Evolutionary conservation across 2,797 vertebrate species (phyloP), one percentile per base, ranked within the genome.

Genomic region (Brachymystax lenok): DNA sequence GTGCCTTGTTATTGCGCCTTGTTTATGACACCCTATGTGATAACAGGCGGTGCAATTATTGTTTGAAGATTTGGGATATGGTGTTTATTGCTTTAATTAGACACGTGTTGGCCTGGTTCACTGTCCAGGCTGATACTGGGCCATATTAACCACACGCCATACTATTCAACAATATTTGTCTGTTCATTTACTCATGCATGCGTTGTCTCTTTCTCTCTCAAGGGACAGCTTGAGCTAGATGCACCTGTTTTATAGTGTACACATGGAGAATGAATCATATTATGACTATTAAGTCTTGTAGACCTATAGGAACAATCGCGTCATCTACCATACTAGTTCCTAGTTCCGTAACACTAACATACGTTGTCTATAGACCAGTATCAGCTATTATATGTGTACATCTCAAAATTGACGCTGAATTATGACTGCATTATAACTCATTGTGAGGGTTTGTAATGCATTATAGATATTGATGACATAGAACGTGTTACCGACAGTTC

Each of bases 131-230:
- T 76, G 76, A 82, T 92, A 89, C 56, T 91, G 88, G 90, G 90
- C 90, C 90, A 89, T 84, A 82, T 85, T 85, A 82, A 80, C 76
- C 79, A 79, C 76, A 76, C 54, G 85, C 52, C 83, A 87, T 87
- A 77, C 87, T 85, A 86, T 88, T 88, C 85, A 86, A 77, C 84
- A 82, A 35, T 84, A 83, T 88, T 85, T 85, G 81, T 84, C 77
- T 83, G 77, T 74, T 88, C 35, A 3, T 61, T 86, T 84, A 79
- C 76, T 83, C 87, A 86, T 83, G 88, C 85, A 75, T 86, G 84
- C 78, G 69, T 59, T 76, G 69, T 16, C 52, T 69, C 61, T 13
- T 0, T 51, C 3, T 50, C 4, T 4, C 21, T 77, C 72, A 77
- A 54, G 64, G 64, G 28, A 67, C 64, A 33, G 63, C 61, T 64